Percentiles rank a stretch among this genome's conserved stretches.
These are phyloP conservation scores for Cephus pulcher DNA, from an alignment of 2,888 invertebrate genomes.

Conservation along the genomic window DNA sequence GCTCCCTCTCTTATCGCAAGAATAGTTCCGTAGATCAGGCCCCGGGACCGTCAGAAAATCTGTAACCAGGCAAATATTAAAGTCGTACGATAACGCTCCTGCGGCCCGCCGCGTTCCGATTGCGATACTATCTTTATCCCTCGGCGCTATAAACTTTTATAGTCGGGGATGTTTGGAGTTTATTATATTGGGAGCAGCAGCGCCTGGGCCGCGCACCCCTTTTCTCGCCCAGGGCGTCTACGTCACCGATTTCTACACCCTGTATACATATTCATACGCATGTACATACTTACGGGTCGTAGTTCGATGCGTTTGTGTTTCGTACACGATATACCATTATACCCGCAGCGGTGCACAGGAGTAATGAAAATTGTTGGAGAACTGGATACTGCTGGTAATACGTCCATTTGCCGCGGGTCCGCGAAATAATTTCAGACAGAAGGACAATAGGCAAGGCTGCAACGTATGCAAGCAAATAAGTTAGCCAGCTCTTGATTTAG, in stretches of 20 bases:
- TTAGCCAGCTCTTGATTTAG: slow-evolving; percentile 61
- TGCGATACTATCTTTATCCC: slow-evolving; percentile 59
- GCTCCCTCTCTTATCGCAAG: slow-evolving; percentile 30
- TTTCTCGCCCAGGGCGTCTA: slow-evolving; percentile 7
- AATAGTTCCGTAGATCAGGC: slow-evolving; percentile 1
- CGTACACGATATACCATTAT: slow-evolving; percentile 11
- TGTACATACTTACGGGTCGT: neutral
- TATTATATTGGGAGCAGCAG: slow-evolving; percentile 9
- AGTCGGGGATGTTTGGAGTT: slow-evolving; percentile 35
- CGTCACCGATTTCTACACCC: neutral
- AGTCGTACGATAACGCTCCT: slow-evolving; percentile 56
- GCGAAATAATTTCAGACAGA: slow-evolving; percentile 59
- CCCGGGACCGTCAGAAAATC: slow-evolving; percentile 43
- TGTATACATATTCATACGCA: neutral
- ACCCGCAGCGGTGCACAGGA: slow-evolving; percentile 27
- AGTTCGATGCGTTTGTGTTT: neutral
- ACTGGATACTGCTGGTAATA: slow-evolving; percentile 14
- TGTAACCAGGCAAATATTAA: slow-evolving; percentile 59
- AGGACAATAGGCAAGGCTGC: slow-evolving; percentile 51
- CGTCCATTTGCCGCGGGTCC: slow-evolving; percentile 50
- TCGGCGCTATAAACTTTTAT: slow-evolving; percentile 61
- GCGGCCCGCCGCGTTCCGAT: slow-evolving; percentile 38
- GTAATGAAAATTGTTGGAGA: neutral
- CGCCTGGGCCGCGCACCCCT: slow-evolving; percentile 13
- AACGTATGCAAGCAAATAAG: slow-evolving; percentile 57